Conservation (phyloP, 2,888 invertebrate species). For the Diogma glabrata region DNA sequence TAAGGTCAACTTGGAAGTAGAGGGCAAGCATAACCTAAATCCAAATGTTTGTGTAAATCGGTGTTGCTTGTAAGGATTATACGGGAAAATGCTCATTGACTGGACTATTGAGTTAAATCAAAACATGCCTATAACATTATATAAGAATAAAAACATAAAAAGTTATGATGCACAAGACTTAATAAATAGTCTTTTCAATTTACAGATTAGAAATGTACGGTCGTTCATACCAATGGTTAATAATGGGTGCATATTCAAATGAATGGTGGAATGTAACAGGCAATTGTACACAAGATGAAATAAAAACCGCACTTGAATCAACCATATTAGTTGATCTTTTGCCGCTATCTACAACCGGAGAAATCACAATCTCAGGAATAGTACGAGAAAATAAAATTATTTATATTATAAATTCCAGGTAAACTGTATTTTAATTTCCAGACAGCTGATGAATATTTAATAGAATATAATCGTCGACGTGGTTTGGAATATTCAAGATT, state of each 20-base stretch:
- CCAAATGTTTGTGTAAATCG: no score
- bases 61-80: no score
- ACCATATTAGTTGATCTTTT: slow-evolving; percentile 80
- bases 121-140: no score
- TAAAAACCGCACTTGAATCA: slow-evolving; percentile 71
- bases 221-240: slow-evolving; percentile 87
- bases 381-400: slow-evolving; percentile 47
- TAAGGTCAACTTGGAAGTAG: no score
- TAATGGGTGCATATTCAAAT: slow-evolving; percentile 75
- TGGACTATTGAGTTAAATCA: no score
- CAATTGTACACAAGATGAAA: slow-evolving; percentile 59
- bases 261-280: slow-evolving; percentile 60
- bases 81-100: no score
- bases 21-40: no score
- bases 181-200: no score
- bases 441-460: slow-evolving; percentile 82
- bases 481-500: slow-evolving; percentile 82
- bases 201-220: slow-evolving; percentile 75
- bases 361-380: slow-evolving; percentile 79
- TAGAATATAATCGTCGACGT: slow-evolving; percentile 70
- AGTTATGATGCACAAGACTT: background rate
- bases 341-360: slow-evolving; percentile 75
- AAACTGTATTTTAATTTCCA: slow-evolving; percentile 41
- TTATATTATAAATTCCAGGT: background rate
- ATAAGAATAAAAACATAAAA: no score